Base-by-base conservation (phyloP, 1,140 invertebrate species). In the Philotrypesis tridentata region DNA sequence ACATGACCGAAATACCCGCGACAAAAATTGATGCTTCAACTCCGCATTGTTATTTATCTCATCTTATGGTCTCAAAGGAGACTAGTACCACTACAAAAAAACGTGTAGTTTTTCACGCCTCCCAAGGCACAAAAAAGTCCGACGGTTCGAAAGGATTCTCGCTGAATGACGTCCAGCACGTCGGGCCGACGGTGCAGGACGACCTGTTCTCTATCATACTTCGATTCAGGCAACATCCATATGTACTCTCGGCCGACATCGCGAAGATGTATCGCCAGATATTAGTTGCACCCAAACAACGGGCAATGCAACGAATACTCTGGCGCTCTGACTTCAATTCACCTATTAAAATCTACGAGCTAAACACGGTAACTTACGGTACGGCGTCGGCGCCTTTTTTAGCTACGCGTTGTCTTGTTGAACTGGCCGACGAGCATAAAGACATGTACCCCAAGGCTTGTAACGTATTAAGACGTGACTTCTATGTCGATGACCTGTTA, bases 401-500 rank as follows among this genome's bases (percentile, higher is more conserved):
- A 43, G 9, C 79, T 48, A n/a, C 61, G n/a, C 31, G 5, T 37
- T 6, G 2, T 29, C n/a, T 25, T 33, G 2, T 1, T 31, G 0
- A 63, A 17, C 48, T 17, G 6, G 70, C 12, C 4, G 79, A 80
- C n/a, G 33, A 37, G 3, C 4, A 37, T 5, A 70, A 73, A n/a
- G 68, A 25, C 3, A 8, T 6, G 8, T 80, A 7, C 23, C 60
- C 79, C 0, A 8, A 23, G n/a, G 79, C 79, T 5, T 23, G 25
- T n/a, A 3, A 33, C 23, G 55, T 60, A 7, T 8, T 67, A 7
- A 17, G 17, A n/a, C 9, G 37, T 5, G 79, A 73, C 14, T 31
- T 71, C 2, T 82, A 78, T 31, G 75, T 82, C 5, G 81, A 82
- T 31, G 81, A 82, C 37, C 17, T 82, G 6, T 12, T 82, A 23